Percentiles rank a stretch among this genome's conserved stretches.
These are phyloP conservation scores for Myopa testacea DNA, from an alignment of 2,888 invertebrate genomes.

Conservation along the genomic window DNA sequence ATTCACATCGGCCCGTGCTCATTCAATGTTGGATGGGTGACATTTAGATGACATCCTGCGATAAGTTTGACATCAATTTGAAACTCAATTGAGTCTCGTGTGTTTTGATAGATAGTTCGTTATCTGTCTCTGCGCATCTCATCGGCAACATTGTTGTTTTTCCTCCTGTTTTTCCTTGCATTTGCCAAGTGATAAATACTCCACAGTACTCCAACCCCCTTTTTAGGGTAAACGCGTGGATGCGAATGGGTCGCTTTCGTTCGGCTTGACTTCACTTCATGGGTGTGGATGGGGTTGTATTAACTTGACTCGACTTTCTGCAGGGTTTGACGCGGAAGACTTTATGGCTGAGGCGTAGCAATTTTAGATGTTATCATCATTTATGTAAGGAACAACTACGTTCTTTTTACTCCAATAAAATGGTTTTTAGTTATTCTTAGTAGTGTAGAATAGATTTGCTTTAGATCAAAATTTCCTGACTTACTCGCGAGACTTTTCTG, in stretches of 20 bases:
- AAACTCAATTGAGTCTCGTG: conserved; percentile 62
- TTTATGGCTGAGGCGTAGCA: not conserved
- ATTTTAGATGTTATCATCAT: not conserved
- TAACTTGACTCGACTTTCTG: too few species aligned
- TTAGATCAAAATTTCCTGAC: too few species aligned
- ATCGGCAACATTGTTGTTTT: conserved; percentile 14
- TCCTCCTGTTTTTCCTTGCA: not conserved
- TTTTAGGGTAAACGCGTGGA: not conserved
- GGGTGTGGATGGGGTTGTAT: too few species aligned
- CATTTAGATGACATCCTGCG: conserved; percentile 63
- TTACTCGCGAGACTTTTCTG: too few species aligned
- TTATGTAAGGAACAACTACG: not conserved
- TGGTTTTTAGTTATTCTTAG: not conserved
- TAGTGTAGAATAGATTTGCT: too few species aligned
- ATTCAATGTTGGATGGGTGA: conserved; percentile 31
- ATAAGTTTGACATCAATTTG: conserved; percentile 67
- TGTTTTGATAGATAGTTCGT: conserved; percentile 38
- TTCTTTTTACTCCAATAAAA: not conserved
- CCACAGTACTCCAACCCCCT: not conserved
- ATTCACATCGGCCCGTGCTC: conserved; percentile 13
- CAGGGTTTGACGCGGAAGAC: too few species aligned
- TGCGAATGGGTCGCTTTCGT: not conserved
- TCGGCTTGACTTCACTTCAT: not conserved
- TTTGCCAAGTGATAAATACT: conserved; percentile 25
- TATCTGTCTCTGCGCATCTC: conserved; percentile 24